Evolutionary conservation across 1,140 invertebrate genomes (phyloP).

Genomic region (Drosophila simulans): DNA sequence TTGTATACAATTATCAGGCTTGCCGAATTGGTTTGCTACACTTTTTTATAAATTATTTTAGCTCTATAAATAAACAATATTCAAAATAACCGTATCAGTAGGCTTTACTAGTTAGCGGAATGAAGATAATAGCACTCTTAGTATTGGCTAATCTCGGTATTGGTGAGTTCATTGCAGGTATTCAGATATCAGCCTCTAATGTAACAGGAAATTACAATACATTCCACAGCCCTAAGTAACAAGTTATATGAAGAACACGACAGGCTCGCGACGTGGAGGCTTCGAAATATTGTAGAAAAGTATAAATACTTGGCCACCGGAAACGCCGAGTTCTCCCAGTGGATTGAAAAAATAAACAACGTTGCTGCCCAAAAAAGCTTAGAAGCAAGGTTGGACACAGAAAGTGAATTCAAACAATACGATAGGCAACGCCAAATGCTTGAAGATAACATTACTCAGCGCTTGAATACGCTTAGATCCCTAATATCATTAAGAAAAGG

Average conservation of each 20-base stretch:
- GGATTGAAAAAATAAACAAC: not conserved
- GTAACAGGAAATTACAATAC: not conserved
- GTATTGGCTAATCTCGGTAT: not conserved
- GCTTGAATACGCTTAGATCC: not conserved
- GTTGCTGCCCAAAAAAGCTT: not conserved
- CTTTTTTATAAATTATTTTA: not conserved
- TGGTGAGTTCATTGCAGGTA: not conserved
- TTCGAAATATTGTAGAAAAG: not conserved
- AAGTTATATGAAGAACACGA: not conserved
- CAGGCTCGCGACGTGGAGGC: not conserved
- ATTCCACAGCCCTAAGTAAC: not conserved
- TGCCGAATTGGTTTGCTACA: not conserved
- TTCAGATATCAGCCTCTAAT: not conserved
- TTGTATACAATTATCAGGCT: not conserved
- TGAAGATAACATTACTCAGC: not conserved
- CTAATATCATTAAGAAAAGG: not conserved
- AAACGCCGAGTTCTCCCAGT: not conserved
- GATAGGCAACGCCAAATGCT: not conserved
- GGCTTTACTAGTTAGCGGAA: not conserved
- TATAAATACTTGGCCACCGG: not conserved
- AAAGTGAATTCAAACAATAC: rapidly evolving
- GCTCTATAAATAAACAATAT: not conserved
- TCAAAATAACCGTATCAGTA: not conserved
- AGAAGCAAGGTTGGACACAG: not conserved
- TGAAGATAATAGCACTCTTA: not conserved